These are phyloP conservation scores for Teleogryllus occipitalis DNA, from an alignment of 1,140 invertebrate species.

Conservation along the genomic window DNA sequence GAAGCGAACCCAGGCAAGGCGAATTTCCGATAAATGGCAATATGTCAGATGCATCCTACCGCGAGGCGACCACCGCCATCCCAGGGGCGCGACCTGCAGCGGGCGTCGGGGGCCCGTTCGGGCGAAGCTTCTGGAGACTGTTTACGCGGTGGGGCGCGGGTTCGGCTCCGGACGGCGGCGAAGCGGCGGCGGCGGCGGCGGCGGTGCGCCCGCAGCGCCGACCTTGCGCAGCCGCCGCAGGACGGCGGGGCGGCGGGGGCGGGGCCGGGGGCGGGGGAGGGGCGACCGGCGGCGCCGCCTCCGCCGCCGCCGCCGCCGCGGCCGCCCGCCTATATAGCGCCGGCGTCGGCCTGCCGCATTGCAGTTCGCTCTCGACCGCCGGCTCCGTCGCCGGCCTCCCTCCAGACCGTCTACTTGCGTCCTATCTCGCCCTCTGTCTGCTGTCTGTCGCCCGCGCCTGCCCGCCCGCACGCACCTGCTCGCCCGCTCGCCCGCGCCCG, in stretches of 20 bases:
- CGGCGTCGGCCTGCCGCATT: neutral
- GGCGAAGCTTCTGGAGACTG: no score
- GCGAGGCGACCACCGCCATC: no score
- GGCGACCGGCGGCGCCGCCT: neutral
- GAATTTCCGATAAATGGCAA: no score
- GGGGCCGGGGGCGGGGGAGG: constrained; percentile 2
- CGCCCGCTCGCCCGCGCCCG: no score
- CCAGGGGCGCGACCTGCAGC: no score
- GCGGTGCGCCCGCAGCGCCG: neutral
- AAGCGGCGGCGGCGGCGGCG: no score
- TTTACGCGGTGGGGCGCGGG: neutral
- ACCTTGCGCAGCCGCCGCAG: neutral
- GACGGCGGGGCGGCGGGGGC: no score
- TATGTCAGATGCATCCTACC: no score
- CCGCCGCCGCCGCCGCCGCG: constrained; percentile 7
- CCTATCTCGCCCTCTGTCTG: neutral
- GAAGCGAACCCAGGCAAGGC: no score
- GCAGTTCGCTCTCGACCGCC: neutral
- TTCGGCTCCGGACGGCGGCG: neutral
- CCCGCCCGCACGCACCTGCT: neutral
- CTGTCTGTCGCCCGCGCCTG: neutral
- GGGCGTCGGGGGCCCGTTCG: no score
- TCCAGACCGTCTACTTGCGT: neutral
- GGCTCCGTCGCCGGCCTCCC: neutral
- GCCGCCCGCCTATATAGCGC: constrained; percentile 5